A percentile compares a stretch with the other conserved stretches of the same genome.
Conservation (phyloP, 2,888 invertebrate species). For the Ochlodes sylvanus region DNA sequence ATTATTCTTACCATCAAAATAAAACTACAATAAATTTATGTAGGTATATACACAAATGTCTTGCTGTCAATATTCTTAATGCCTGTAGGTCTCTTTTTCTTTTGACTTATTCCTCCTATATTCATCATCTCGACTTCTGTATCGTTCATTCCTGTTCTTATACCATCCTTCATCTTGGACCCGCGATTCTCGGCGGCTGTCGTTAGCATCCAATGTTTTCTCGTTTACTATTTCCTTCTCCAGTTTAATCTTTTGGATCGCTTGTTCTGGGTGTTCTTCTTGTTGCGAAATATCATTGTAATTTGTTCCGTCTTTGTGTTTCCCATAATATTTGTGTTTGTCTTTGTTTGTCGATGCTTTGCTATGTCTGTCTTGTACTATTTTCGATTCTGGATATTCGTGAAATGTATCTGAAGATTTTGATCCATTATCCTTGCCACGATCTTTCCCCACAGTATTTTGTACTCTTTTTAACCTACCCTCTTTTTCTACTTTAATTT, state of each 20-base stretch:
- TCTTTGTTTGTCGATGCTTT: background rate
- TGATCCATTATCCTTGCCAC: background rate
- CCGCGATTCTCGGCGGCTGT: background rate
- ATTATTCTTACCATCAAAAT: no score
- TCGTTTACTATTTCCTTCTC: background rate
- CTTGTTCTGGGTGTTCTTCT: background rate
- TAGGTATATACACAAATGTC: no score
- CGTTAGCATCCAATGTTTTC: background rate
- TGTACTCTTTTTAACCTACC: background rate
- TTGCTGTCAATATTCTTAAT: background rate
- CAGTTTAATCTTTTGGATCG: background rate
- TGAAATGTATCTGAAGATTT: background rate
- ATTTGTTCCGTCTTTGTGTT: background rate
- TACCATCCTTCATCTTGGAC: background rate
- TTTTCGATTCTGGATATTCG: background rate
- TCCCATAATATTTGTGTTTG: background rate
- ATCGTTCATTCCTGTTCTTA: background rate
- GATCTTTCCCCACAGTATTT: background rate
- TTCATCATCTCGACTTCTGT: background rate
- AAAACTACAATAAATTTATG: no score
- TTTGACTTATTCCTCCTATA: background rate
- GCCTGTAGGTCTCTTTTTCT: background rate
- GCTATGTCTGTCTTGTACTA: background rate
- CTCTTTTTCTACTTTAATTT: constrained; percentile 5
- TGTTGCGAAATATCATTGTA: background rate